Evolutionary conservation across 2,113 vertebrate genomes (phyloP).

Genomic region (Rhinolophus ferrumequinum): DNA sequence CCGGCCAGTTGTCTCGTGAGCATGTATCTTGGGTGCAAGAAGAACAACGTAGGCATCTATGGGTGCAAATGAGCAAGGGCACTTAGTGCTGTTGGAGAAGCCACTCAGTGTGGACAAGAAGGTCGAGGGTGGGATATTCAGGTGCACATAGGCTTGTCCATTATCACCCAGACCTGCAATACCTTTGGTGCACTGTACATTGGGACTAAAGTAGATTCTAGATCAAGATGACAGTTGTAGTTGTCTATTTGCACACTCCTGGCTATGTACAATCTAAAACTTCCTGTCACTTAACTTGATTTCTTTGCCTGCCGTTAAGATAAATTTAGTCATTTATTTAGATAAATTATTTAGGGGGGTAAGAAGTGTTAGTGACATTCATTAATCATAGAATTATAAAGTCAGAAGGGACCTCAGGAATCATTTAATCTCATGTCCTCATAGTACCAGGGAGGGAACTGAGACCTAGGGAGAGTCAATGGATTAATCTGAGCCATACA

Average conservation of each 20-base stretch:
- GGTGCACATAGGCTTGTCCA: neutral
- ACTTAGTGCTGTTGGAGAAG: neutral
- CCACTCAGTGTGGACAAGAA: neutral
- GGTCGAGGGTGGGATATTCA: neutral
- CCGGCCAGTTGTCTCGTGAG: neutral
- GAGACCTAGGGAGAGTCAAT: neutral
- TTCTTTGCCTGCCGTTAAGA: neutral
- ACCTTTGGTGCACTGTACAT: neutral
- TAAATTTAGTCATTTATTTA: conserved; percentile 27
- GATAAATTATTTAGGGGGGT: neutral
- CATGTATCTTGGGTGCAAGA: neutral
- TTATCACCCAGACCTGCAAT: neutral
- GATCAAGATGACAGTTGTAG: neutral
- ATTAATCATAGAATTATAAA: conserved; percentile 9
- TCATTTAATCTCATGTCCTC: neutral
- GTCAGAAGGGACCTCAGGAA: neutral
- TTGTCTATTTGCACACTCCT: neutral
- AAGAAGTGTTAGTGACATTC: neutral
- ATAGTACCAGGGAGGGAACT: neutral
- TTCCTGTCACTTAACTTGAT: conserved; percentile 7
- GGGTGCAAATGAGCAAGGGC: neutral
- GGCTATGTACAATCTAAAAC: neutral
- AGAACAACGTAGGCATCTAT: neutral
- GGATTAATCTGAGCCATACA: neutral
- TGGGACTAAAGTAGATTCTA: neutral